Evolutionary conservation across 1,140 invertebrate genomes (phyloP), one percentile per base, ranked within the genome.

Genomic region (Hycleus cichorii): DNA sequence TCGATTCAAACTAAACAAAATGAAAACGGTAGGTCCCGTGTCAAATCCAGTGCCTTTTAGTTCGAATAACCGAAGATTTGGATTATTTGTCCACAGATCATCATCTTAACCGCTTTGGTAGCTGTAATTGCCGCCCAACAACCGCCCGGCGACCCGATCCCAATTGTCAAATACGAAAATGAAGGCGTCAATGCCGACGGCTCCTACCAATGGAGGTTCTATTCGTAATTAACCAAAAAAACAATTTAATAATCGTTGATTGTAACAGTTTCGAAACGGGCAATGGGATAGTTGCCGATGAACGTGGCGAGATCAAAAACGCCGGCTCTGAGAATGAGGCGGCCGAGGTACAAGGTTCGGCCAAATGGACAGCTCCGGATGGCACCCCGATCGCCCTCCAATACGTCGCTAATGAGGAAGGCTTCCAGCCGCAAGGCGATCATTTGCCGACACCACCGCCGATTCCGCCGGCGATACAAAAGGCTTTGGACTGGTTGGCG

Each of bases 201-300:
- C 3, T 58, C 58, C 1, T 64, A 62, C 45, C 49, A 59, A 51
- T 61, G 59, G 59, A 58, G 56, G 56, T 64, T 10, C 25, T 25
- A 47, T 26, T 47, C 24, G 3, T 47, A 26, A 42, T 42, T 10
- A 18, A 27, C 11, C 0, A 18, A 4, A 46, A 42, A 46, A 46
- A 38, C 25, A 3, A 39, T 10, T 8, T 12, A 4, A 11, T n/a
- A 54, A 46, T 9, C 39, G 53, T 18, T 57, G 58, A 49, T 63
- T 18, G 1, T 1, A 74, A 52, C 65, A 84, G 80, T 24, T 87
- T 80, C 67, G 84, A 87, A 65, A 84, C 85, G 4, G 85, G 77
- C n/a, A 84, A 89, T 66, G 86, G 85, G 6, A 83, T 84, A n/a
- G 71, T 76, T 1, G 78, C 77, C 4, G 73, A 83, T 64, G 85